Percentiles rank a stretch among this genome's conserved stretches.
Conservation (phyloP, 2,888 invertebrate species). For the Chromoteleia sp. region DNA sequence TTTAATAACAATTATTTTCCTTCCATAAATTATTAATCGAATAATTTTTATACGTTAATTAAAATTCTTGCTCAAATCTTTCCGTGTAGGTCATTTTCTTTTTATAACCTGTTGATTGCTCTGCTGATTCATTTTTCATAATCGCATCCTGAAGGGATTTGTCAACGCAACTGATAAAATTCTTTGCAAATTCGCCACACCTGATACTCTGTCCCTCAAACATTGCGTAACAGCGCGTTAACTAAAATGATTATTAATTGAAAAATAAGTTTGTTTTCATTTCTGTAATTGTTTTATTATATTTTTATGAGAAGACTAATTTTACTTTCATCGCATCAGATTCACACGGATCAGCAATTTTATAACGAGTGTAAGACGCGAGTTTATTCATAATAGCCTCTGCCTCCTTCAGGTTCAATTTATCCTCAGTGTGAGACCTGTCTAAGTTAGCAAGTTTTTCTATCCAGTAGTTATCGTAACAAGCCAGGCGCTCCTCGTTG, state of each 20-base stretch:
- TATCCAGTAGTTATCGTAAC: conserved; percentile 77
- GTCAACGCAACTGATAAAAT: conserved; percentile 75
- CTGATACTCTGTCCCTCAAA: conserved; percentile 68
- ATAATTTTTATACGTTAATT: not conserved
- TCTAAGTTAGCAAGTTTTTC: conserved; percentile 76
- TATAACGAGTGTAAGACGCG: conserved; percentile 52
- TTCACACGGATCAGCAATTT: conserved; percentile 63
- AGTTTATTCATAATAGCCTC: conserved; percentile 71
- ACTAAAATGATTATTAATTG: conserved; percentile 62
- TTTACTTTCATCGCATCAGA: conserved; percentile 65
- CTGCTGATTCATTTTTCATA: conserved; percentile 21
- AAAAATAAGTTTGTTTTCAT: not conserved
- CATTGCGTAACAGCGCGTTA: conserved; percentile 71
- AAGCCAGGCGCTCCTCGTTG: conserved; percentile 70
- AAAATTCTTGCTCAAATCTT: conserved; percentile 69
- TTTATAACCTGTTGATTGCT: conserved; percentile 1
- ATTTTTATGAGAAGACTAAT: not conserved
- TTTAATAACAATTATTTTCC: not conserved
- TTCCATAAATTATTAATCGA: not conserved
- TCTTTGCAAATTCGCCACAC: conserved; percentile 71
- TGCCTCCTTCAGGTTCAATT: conserved; percentile 73
- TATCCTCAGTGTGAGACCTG: conserved; percentile 73
- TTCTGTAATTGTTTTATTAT: not conserved
- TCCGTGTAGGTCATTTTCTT: conserved; percentile 73
- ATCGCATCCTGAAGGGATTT: conserved; percentile 70